Base-by-base conservation (phyloP, 2,113 vertebrate genomes). In the Solenodon paradoxus region DNA sequence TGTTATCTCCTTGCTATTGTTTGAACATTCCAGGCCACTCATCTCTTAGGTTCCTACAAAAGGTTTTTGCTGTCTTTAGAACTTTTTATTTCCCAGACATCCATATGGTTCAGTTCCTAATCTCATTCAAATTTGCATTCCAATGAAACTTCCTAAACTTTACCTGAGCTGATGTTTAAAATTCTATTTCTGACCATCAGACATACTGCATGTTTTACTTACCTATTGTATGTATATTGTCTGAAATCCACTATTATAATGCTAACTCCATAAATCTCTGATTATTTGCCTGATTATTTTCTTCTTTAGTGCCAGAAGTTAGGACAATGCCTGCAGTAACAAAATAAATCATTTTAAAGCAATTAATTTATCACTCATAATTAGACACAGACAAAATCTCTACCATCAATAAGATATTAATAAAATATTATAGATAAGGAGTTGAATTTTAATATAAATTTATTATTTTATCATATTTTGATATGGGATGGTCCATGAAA, bases 381-480 rank as follows among this genome's bases (percentile, higher is more conserved):
- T 96, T 20, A 32, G 7, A 77, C 55, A 77, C 61, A 11, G 57
- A 45, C 74, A 83, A 74, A 55, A 30, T 38, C 72, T 91, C 7
- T 4, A 75, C 57, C 10, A 64, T 11, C 2, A 35, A 38, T 19
- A 71, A 61, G 77, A 79, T 83, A 57, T 32, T 35, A 17, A 92
- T 72, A 59, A 79, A 85, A 68, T 17, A 93, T 51, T 59, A 72
- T 0, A 77, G 19, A n/a, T 22, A 51, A 3, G 1, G n/a, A 71
- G 13, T 22, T 88, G 69, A 79, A 96, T 94, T 88, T 66, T 12
- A 71, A 94, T 77, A 69, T 80, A 88, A n/a, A n/a, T n/a, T n/a
- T n/a, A n/a, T n/a, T n/a, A 40, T 7, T 17, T 20, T 42, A 92
- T 49, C 74, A 63, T 40, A 40, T 79, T 88, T 90, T 95, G 79